Evolutionary conservation across 64 coral and sea anemone species (phyloP).

Genomic region (Acropora tenuis): DNA sequence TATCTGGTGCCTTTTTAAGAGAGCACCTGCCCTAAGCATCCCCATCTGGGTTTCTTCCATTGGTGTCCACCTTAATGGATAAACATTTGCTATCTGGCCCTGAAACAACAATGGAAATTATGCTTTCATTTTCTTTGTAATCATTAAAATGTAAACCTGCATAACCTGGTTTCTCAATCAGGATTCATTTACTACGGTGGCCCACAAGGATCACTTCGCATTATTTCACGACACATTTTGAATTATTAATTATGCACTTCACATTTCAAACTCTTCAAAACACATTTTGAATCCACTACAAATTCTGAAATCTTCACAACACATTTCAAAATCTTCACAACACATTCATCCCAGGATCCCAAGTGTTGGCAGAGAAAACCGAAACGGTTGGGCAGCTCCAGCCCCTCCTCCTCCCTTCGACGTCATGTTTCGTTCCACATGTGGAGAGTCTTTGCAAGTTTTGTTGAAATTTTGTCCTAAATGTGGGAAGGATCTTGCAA

Average conservation of each 20-base stretch:
- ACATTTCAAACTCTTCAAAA: conserved; percentile 13
- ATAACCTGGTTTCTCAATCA: neutral
- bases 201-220: conserved; percentile 18
- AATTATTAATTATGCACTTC: conserved; percentile 17
- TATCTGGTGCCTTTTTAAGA: neutral
- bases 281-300: conserved; percentile 19
- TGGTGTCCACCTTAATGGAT: neutral
- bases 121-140: neutral
- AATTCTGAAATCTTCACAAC: conserved; percentile 11
- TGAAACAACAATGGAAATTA: neutral
- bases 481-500: conserved; percentile 15
- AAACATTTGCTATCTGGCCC: neutral
- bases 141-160: neutral
- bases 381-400: conserved; percentile 5
- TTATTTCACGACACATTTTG: neutral
- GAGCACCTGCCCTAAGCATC: neutral
- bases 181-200: neutral
- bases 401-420: neutral
- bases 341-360: conserved; percentile 13
- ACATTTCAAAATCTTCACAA: conserved; percentile 29
- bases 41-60: neutral
- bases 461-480: conserved; percentile 19
- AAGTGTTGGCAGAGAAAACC: conserved; percentile 12
- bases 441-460: conserved; percentile 29
- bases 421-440: conserved; percentile 24